phyloP scores from a whole-genome alignment of 2,888 invertebrate genomes.

The Dorcus hopei region DNA sequence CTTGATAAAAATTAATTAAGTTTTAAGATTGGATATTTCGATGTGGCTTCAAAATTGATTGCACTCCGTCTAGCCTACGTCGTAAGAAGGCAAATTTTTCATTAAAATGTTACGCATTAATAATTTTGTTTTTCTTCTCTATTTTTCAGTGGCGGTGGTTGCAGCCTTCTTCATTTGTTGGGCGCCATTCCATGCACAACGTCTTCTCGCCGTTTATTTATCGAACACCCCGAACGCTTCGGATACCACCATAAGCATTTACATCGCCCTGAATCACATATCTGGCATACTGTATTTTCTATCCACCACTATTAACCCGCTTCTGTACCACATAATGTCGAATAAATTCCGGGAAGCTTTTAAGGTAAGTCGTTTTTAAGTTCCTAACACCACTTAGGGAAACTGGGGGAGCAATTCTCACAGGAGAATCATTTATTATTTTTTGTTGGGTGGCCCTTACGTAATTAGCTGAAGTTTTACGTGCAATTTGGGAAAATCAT shows the following conservation, averaged over 20 bases:
- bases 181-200: constrained; percentile 92
- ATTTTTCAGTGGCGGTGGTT: constrained; percentile 76
- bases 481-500: no score
- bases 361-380: constrained; percentile 61
- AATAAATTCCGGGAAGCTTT: constrained; percentile 91
- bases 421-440: no score
- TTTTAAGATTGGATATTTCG: no score
- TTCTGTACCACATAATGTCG: constrained; percentile 93
- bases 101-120: no score
- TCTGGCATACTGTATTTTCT: constrained; percentile 90
- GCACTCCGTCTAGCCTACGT: no score
- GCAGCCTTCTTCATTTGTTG: constrained; percentile 87
- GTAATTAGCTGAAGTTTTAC: no score
- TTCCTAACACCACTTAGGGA: no score
- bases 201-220: constrained; percentile 74
- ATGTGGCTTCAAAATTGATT: no score
- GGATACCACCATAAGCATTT: constrained; percentile 42
- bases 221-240: constrained; percentile 30
- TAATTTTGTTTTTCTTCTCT: constrained; percentile 9
- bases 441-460: no score
- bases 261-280: constrained; percentile 71
- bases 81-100: no score
- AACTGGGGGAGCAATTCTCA: no score
- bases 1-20: no score
- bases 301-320: constrained; percentile 89